Conservation (phyloP, 1,140 invertebrate genomes). For the Hormaphis cornu region DNA sequence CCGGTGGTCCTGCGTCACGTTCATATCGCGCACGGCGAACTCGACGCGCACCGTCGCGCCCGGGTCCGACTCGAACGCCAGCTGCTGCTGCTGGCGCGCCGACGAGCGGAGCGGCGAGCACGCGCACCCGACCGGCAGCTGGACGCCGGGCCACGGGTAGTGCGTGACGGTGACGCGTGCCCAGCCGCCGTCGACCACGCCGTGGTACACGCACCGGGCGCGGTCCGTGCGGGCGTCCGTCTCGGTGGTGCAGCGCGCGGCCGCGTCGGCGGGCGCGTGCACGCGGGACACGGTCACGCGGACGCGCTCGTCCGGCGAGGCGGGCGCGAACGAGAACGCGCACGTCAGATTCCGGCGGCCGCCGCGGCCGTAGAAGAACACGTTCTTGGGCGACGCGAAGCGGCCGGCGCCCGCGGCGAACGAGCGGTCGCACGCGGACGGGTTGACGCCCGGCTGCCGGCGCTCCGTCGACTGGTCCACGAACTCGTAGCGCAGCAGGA, state of each 20-base stretch:
- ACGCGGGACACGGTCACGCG: not conserved
- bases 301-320: conserved; percentile 47
- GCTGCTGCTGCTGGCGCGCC: too few species aligned
- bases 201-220: conserved; percentile 51
- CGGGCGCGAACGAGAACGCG: conserved; percentile 62
- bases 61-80: conserved; percentile 52
- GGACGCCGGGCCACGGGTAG: conserved; percentile 61
- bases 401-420: conserved; percentile 43
- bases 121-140: conserved; percentile 60
- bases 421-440: conserved; percentile 52
- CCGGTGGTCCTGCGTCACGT: conserved; percentile 67
- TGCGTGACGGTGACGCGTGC: conserved; percentile 53
- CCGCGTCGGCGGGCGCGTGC: not conserved
- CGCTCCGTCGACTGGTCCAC: conserved; percentile 50
- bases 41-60: conserved; percentile 59
- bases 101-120: conserved; percentile 60
- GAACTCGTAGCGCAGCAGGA: conserved; percentile 70
- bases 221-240: conserved; percentile 55
- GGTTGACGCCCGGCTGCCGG: conserved; percentile 42
- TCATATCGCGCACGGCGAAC: conserved; percentile 67
- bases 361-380: conserved; percentile 71
- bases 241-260: conserved; percentile 56
- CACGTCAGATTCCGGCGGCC: conserved; percentile 65
- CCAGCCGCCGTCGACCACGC: conserved; percentile 40
- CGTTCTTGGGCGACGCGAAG: conserved; percentile 65